Percentiles rank a stretch among this genome's conserved stretches.
Evolutionary conservation across 1,140 invertebrate species (phyloP).

Genomic region (Mizuhopecten yessoensis): DNA sequence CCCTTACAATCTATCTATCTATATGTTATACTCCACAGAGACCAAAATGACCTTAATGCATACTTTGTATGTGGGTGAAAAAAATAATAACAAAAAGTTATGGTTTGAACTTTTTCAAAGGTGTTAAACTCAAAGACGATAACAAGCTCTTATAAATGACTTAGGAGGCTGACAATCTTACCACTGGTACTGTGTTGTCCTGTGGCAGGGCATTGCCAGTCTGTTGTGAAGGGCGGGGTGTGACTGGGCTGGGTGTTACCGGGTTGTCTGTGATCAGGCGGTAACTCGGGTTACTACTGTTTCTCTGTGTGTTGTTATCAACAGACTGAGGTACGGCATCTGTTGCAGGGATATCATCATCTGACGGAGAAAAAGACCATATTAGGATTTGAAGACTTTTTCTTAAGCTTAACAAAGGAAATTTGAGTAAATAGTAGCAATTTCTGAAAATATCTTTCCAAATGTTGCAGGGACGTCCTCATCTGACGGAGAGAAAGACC

Average conservation of each 20-base stretch:
- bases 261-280: background rate
- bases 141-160: too few species aligned
- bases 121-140: too few species aligned
- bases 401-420: too few species aligned
- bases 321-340: background rate
- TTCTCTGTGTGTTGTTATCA: conserved; percentile 23
- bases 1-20: too few species aligned
- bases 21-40: too few species aligned
- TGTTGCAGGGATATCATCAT: background rate
- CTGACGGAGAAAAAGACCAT: background rate
- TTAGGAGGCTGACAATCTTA: background rate
- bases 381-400: too few species aligned
- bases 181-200: background rate
- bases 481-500: background rate
- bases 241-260: background rate
- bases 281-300: background rate
- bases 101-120: too few species aligned
- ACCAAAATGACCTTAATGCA: too few species aligned
- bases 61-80: too few species aligned
- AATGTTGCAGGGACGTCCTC: background rate
- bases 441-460: too few species aligned
- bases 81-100: too few species aligned
- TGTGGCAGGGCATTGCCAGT: background rate
- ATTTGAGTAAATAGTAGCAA: too few species aligned
- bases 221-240: background rate